Conservation (phyloP, 2,797 vertebrate species). For the Sibirionetta formosa region DNA sequence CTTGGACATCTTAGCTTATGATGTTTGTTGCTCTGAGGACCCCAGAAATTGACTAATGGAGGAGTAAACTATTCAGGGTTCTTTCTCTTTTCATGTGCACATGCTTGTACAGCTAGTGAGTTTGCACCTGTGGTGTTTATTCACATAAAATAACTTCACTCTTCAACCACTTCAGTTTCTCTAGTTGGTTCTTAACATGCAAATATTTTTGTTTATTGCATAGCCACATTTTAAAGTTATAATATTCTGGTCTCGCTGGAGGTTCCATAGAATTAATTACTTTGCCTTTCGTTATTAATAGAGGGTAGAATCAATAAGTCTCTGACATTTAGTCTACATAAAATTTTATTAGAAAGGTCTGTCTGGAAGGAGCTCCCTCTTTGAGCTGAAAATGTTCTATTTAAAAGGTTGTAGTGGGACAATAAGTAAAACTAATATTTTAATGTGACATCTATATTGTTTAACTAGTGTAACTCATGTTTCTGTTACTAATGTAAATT, state of each 20-base stretch:
- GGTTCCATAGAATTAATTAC: background rate
- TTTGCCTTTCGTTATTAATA: slow-evolving; percentile 42
- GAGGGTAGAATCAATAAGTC: slow-evolving; percentile 48
- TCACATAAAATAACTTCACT: background rate
- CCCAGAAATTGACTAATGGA: background rate
- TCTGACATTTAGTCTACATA: slow-evolving; percentile 4
- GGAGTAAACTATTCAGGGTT: background rate
- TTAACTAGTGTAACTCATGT: slow-evolving; percentile 56
- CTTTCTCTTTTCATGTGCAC: background rate
- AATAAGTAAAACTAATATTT: slow-evolving; percentile 70
- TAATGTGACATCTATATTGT: slow-evolving; percentile 72
- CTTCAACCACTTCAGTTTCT: background rate
- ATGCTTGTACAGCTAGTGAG: background rate
- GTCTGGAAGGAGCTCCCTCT: slow-evolving; percentile 17
- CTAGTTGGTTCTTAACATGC: background rate
- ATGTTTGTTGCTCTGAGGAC: background rate
- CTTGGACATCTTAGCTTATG: background rate
- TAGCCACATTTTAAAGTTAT: background rate
- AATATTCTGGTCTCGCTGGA: background rate
- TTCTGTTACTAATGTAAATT: slow-evolving; percentile 68
- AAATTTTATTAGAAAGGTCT: slow-evolving; percentile 51
- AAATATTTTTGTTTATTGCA: background rate
- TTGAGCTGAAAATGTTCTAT: slow-evolving; percentile 39
- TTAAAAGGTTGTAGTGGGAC: slow-evolving; percentile 61
- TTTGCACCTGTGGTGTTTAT: background rate